Evolutionary conservation across 1,140 invertebrate species (phyloP).

Genomic region (Brachionus angularis): DNA sequence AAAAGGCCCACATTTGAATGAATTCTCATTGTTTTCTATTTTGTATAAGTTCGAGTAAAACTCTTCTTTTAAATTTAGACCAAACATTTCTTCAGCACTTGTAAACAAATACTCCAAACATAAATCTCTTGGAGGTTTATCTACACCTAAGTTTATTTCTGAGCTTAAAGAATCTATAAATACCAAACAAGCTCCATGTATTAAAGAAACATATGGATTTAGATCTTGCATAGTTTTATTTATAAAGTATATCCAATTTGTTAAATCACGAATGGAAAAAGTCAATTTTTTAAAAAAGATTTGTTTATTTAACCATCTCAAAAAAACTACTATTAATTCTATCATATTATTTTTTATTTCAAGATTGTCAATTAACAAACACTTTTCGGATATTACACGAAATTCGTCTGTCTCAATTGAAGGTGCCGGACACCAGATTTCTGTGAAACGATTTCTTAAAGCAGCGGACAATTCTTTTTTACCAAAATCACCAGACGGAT

Average conservation of each 20-base stretch:
- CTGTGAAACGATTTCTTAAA: conserved; percentile 91
- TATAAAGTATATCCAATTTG: conserved; percentile 88
- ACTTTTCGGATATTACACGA: conserved; percentile 72
- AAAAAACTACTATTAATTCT: neutral
- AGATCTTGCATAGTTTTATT: conserved; percentile 58
- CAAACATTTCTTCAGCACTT: too few species aligned
- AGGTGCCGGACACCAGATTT: conserved; percentile 86
- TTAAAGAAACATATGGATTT: conserved; percentile 60
- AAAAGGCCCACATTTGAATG: neutral
- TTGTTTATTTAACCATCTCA: neutral
- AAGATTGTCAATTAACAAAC: conserved; percentile 59
- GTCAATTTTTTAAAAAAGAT: neutral
- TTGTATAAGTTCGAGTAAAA: neutral
- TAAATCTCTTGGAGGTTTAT: neutral
- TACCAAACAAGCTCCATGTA: conserved; percentile 82
- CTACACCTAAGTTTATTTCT: conserved; percentile 46
- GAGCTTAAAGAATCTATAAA: conserved; percentile 82
- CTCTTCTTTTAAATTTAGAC: too few species aligned
- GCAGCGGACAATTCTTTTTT: conserved; percentile 99
- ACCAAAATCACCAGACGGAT: conserved; percentile 97
- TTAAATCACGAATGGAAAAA: conserved; percentile 70
- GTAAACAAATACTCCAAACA: neutral
- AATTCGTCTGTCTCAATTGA: conserved; percentile 69
- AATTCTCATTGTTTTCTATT: neutral
- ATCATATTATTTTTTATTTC: neutral